Percentiles rank a stretch among this genome's conserved stretches.
phyloP scores from a whole-genome alignment of 1,140 invertebrate genomes.

The Atopsyche davidsoni region DNA sequence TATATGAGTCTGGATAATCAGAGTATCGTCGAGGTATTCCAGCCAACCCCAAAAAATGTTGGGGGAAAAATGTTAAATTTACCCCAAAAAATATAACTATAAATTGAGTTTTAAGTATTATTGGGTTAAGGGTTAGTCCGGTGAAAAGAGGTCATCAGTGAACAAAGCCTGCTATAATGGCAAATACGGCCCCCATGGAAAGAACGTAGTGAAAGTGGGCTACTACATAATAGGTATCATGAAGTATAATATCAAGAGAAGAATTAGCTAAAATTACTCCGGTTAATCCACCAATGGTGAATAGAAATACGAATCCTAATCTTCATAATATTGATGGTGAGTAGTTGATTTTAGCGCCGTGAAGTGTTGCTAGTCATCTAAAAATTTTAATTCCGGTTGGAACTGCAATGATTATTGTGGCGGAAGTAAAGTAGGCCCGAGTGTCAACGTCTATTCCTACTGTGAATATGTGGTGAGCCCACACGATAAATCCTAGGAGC shows the following conservation, averaged over 20 bases:
- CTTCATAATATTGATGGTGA: conserved; percentile 53
- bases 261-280: conserved; percentile 64
- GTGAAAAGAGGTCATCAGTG: conserved; percentile 61
- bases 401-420: conserved; percentile 70
- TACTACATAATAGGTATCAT: conserved; percentile 73
- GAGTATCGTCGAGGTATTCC: conserved; percentile 68
- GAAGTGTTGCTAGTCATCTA: conserved; percentile 54
- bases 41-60: conserved; percentile 67
- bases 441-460: conserved; percentile 68
- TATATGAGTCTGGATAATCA: conserved; percentile 56
- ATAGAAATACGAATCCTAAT: conserved; percentile 67
- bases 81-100: conserved; percentile 58
- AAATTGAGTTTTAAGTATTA: conserved; percentile 56
- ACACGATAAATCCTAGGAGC: conserved; percentile 60
- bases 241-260: conserved; percentile 62
- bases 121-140: conserved; percentile 50
- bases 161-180: conserved; percentile 61
- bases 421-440: conserved; percentile 65
- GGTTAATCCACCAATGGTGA: conserved; percentile 58
- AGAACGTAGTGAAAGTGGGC: conserved; percentile 69
- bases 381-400: conserved; percentile 64
- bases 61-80: conserved; percentile 71
- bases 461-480: conserved; percentile 67
- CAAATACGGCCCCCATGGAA: conserved; percentile 63
- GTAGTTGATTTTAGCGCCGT: conserved; percentile 49